Evolutionary conservation across 1,140 invertebrate genomes (phyloP), one percentile per base, ranked within the genome.

Genomic region (Microplitis demolitor): DNA sequence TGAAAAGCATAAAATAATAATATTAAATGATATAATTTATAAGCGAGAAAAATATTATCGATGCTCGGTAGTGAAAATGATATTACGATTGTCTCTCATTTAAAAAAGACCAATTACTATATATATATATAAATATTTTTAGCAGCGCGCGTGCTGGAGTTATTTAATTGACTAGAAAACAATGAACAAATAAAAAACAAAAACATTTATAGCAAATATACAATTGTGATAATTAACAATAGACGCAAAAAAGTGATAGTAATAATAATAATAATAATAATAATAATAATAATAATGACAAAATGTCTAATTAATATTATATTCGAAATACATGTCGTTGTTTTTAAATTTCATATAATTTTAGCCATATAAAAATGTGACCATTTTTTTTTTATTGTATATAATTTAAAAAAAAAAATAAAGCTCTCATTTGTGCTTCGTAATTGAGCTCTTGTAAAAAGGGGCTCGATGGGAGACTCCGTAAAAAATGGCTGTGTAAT

Each of bases 101-200:
- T 54, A 71, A 76, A 78, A 76, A 56, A 71, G 60, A 74, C 78
- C 73, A 70, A 74, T 69, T 79, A 74, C 39, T 45, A 64, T 58
- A 24, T 24, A 24, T 37, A 11, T 66, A 58, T 58, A 14, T 68
- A 13, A 56, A 50, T 69, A n/a, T 9, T n/a, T 64, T 51, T 31
- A 76, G 74, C 74, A 79, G 70, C 78, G 73, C 75, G 70, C 73
- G 74, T 79, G 74, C 73, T 75, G 76, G 70, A 77, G 74, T 74
- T 79, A 77, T 76, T 78, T 71, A 39, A 54, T 81, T 82, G 80
- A 82, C 80, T 82, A 82, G 80, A 82, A 79, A 76, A 79, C 74
- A 69, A 78, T 76, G 66, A 74, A 80, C 63, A 73, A 73, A 77
- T 75, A 64, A 58, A 73, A 77, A 34, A 61, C 75, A 74, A 24